phyloP scores from a whole-genome alignment of 2,888 invertebrate species.

The Cecidostiba fungosa region DNA sequence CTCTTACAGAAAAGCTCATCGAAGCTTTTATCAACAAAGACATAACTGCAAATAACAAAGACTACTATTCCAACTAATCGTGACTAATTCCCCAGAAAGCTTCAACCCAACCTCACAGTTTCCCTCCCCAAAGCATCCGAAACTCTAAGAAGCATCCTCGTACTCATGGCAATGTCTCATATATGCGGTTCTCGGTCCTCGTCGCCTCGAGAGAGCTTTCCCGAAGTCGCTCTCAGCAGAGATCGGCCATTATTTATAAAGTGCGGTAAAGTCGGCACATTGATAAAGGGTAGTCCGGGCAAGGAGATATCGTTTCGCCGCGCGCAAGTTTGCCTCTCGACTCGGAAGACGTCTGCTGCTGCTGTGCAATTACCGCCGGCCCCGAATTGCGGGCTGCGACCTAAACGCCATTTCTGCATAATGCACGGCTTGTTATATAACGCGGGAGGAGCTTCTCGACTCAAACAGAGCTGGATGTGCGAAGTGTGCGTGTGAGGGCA shows the following conservation, averaged over 20 bases:
- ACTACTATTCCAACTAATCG: neutral
- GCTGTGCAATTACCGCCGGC: slow-evolving; percentile 26
- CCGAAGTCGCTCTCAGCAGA: neutral
- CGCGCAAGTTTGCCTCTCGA: slow-evolving; percentile 54
- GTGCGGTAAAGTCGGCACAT: slow-evolving; percentile 72
- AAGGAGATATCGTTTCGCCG: slow-evolving; percentile 73
- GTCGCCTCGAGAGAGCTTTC: neutral
- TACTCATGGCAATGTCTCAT: slow-evolving; percentile 13
- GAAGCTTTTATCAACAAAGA: neutral
- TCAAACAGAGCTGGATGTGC: neutral
- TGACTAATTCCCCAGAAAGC: neutral
- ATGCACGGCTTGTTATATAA: slow-evolving; percentile 40
- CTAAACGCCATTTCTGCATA: slow-evolving; percentile 40
- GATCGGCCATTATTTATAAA: slow-evolving; percentile 78
- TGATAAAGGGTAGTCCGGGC: slow-evolving; percentile 78
- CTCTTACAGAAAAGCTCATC: too few relatives aligned
- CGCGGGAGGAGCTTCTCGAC: neutral
- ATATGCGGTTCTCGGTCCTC: slow-evolving; percentile 5
- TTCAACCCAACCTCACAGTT: neutral
- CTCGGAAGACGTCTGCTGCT: neutral
- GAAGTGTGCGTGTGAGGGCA: neutral
- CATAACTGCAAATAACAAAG: neutral
- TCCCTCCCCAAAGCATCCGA: neutral
- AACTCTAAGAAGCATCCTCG: slow-evolving; percentile 16
- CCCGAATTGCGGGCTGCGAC: neutral